phyloP scores from a whole-genome alignment of 2,113 vertebrate species.

The Gorilla gorilla region DNA sequence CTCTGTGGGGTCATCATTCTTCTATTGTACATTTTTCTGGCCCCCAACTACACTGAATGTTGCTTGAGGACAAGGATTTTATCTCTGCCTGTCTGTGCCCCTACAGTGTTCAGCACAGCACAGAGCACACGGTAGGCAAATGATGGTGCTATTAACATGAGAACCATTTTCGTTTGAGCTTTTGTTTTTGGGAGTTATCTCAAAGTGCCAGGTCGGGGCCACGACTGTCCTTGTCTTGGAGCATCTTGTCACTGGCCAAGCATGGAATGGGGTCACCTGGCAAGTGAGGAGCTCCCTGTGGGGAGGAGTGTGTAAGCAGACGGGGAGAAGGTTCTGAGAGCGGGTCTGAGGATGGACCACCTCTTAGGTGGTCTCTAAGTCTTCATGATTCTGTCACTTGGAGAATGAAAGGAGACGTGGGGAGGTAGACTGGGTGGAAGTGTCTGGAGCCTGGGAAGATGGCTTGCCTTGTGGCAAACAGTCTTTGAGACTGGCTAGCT shows the following conservation, averaged over 20 bases:
- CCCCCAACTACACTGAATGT: not conserved
- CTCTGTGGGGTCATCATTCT: not conserved
- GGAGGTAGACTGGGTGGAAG: not conserved
- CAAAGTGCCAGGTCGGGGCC: not conserved
- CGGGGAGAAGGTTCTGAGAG: not conserved
- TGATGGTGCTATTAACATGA: not conserved
- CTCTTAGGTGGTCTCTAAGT: not conserved
- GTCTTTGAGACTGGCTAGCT: not conserved
- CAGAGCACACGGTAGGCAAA: not conserved
- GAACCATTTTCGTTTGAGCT: not conserved
- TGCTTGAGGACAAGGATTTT: not conserved
- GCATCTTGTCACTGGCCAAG: not conserved
- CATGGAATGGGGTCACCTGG: not conserved
- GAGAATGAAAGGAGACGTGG: not conserved
- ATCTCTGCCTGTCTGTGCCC: fast-evolving
- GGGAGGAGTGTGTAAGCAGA: not conserved
- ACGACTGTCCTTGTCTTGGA: not conserved
- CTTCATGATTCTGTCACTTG: not conserved
- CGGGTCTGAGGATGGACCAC: fast-evolving
- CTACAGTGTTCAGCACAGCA: not conserved
- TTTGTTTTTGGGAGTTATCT: conserved; percentile 8
- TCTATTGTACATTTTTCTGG: not conserved
- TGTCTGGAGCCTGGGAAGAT: not conserved
- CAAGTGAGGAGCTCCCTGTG: too few species aligned
- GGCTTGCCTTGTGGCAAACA: not conserved